Percentiles rank a stretch among this genome's conserved stretches.
Evolutionary conservation across 2,797 vertebrate genomes (phyloP).

Genomic region (Gymnothorax javanicus): DNA sequence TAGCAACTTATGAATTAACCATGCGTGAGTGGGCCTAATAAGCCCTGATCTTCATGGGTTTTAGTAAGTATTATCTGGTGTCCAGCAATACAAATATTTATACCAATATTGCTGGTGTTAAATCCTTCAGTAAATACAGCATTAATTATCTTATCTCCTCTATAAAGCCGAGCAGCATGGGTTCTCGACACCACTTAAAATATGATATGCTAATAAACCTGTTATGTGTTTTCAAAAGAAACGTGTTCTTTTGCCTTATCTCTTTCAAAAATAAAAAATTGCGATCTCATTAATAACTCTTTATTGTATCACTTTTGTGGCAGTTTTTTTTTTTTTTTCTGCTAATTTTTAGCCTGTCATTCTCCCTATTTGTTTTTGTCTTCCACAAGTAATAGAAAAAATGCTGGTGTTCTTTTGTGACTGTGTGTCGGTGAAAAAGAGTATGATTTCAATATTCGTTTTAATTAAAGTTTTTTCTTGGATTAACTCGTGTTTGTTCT

Average conservation of each 20-base stretch:
- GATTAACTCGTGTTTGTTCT: background rate
- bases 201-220: background rate
- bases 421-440: background rate
- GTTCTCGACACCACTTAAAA: background rate
- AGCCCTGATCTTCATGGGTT: background rate
- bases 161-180: background rate
- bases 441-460: background rate
- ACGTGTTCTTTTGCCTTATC: background rate
- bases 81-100: background rate
- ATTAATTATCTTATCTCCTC: background rate
- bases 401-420: background rate
- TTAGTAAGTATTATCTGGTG: background rate
- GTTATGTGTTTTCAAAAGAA: no score
- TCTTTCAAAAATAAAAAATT: background rate
- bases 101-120: background rate
- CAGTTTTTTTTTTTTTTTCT: background rate
- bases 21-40: background rate
- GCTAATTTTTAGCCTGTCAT: background rate
- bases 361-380: background rate
- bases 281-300: background rate
- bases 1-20: background rate
- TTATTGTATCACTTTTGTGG: background rate
- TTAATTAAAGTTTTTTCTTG: background rate
- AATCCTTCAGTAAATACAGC: background rate
- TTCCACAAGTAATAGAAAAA: background rate